Base-by-base conservation (phyloP, 1,140 invertebrate genomes). In the Drosophila arawakana region DNA sequence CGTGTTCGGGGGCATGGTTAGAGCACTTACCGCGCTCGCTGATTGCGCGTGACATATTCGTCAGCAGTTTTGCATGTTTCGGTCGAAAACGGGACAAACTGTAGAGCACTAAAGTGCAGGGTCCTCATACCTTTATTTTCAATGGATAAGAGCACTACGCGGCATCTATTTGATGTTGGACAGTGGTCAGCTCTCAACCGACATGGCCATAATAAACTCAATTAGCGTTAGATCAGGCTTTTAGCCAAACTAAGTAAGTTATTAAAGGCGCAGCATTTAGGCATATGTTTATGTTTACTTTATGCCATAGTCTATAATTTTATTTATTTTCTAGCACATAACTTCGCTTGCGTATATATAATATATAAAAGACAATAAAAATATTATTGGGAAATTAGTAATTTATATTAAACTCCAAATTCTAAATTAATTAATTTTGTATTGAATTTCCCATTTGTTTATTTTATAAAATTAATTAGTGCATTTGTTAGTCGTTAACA, bases 231-330 rank as follows among this genome's bases (percentile, higher is more conserved):
- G 77, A 54, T 63, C 83, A 80, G 74, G 83, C 83, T 86, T 88
- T 88, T 86, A 86, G 80, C 69, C 77, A 86, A 88, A 88, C 76
- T 83, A 70, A 75, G 84, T 86, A 70, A 75, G 84, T 86, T 86
- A 86, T 80, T 74, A 78, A 80, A 80, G 73, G 59, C 15, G 47
- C 25, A 34, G 58, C 65, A 57, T 69, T 55, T 57, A 52, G n/a
- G 50, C 30, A 57, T 70, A 61, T 69, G 57, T 57, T 52, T 15
- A 25, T n/a, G 6, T 5, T 15, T 21, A 2, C 21, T 21, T 10
- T 0, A 1, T 35, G 15, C 6, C 1, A 3, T 13, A 2, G 15
- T 34, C 1, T 39, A 5, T 41, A 2, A 37, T 15, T 15, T 15
- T 15, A 15, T 15, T 15, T 15, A 0, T 15, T 15, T 15, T 15